Evolutionary conservation across 1,140 invertebrate genomes (phyloP).

Genomic region (Bathynomus jamesi): DNA sequence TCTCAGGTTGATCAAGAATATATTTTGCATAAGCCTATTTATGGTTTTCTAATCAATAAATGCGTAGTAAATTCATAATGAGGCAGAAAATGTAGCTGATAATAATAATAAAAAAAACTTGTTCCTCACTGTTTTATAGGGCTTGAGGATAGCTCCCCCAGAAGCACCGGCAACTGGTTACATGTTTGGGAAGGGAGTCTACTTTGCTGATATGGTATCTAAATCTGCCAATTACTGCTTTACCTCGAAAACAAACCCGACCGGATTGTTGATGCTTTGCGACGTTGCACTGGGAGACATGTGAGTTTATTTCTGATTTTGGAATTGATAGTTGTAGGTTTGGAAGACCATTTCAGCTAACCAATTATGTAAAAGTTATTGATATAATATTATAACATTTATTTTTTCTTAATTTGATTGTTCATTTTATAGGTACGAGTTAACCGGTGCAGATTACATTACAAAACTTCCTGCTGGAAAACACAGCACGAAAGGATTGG

Average conservation of each 20-base stretch:
- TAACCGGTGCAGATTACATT: constrained; percentile 59
- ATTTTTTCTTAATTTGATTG: not conserved
- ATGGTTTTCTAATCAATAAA: no score
- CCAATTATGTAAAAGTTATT: not conserved
- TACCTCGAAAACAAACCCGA: constrained; percentile 58
- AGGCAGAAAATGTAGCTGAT: no score
- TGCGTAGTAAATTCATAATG: no score
- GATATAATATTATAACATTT: no score
- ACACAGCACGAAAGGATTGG: constrained; percentile 71
- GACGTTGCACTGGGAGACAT: constrained; percentile 92
- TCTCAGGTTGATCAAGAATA: constrained; percentile 70
- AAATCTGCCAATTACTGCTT: constrained; percentile 98
- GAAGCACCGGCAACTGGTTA: constrained; percentile 91
- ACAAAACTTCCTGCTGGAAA: constrained; percentile 66
- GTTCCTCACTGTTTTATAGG: no score
- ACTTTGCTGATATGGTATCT: constrained; percentile 98
- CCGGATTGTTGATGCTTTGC: constrained; percentile 80
- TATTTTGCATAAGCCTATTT: not conserved
- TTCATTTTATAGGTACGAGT: constrained; percentile 55
- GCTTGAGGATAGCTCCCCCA: constrained; percentile 89
- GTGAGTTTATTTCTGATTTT: constrained; percentile 48
- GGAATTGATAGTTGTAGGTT: not conserved
- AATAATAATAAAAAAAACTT: no score
- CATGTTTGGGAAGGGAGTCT: constrained; percentile 95
- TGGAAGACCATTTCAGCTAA: not conserved